Evolutionary conservation across 2,888 invertebrate species (phyloP), one percentile per base, ranked within the genome.

Genomic region (Ischnura elegans): DNA sequence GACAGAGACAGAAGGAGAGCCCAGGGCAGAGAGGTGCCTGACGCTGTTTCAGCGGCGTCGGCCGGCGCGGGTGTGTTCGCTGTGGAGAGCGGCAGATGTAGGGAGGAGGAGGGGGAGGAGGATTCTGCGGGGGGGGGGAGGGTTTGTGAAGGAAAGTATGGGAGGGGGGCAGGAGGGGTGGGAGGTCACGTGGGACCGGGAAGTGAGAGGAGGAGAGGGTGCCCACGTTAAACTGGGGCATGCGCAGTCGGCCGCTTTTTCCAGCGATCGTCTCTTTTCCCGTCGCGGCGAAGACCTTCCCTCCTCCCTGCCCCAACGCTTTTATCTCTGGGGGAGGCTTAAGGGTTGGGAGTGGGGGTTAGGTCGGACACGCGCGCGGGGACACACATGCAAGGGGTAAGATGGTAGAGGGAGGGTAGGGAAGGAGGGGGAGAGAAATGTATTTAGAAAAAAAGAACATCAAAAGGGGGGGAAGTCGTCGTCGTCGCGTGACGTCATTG

Each of bases 31-130:
- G 29, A 36, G 36, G 36, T 76, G 76, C 43, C 87, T 55, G 87
- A 90, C 90, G 90, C 90, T 76, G 25, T 90, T 8, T 90, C 90
- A 66, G 61, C 61, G 90, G 90, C 90, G 90, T 66, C 90, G 90
- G 90, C 90, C 42, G 10, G 61, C 25, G 43, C 90, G 90, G 42
- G 55, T 90, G 90, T 43, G 76, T 61, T 25, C 76, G 76, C 29
- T 2, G 0, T 61, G 29, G 6, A 25, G 43, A 87, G 45, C 25
- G 87, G 29, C 16, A 42, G 36, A 36, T 2, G 10, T 25, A 1
- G 19, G 51, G 25, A 25, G 76, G 21, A 86, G 86, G 25, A 45
- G 47, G 87, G 93, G 51, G 84, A 21, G 25, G n/a, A 87, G 45
- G 66, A 61, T n/a, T 51, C 16, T 90, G 66, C n/a, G 93, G 42